Conservation (phyloP, 2,113 vertebrate genomes). For the Eidolon helvum region DNA sequence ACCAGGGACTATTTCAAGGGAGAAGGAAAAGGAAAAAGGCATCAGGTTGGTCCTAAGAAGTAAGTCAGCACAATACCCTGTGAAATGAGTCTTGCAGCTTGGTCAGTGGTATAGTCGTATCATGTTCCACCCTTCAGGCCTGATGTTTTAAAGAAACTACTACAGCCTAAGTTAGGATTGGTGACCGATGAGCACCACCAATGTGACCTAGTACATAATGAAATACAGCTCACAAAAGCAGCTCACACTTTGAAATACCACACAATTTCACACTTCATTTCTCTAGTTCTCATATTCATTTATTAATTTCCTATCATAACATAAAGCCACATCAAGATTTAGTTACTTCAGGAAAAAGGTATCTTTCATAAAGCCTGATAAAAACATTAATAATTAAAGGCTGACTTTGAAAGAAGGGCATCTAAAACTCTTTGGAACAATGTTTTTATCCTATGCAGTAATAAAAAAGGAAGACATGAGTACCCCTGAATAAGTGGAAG, state of each 20-base stretch:
- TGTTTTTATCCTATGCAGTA: background rate
- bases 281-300: conserved; percentile 29
- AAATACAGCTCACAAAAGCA: conserved; percentile 53
- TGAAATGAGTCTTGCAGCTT: background rate
- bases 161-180: background rate
- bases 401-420: conserved; percentile 41
- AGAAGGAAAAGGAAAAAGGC: background rate
- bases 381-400: conserved; percentile 56
- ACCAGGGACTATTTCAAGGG: background rate
- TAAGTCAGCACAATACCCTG: background rate
- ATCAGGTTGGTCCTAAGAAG: background rate
- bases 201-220: background rate
- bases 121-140: background rate
- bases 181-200: background rate
- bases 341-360: conserved; percentile 35
- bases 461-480: background rate
- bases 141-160: background rate
- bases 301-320: conserved; percentile 61
- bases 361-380: conserved; percentile 38
- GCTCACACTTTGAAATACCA: conserved; percentile 37
- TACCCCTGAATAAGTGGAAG: conserved; percentile 1
- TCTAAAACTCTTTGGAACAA: background rate
- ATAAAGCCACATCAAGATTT: conserved; percentile 35
- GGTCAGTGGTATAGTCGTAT: background rate
- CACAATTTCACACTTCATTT: conserved; percentile 55